Conservation (phyloP, 2,113 vertebrate species). For the Eretmochelys imbricata region DNA sequence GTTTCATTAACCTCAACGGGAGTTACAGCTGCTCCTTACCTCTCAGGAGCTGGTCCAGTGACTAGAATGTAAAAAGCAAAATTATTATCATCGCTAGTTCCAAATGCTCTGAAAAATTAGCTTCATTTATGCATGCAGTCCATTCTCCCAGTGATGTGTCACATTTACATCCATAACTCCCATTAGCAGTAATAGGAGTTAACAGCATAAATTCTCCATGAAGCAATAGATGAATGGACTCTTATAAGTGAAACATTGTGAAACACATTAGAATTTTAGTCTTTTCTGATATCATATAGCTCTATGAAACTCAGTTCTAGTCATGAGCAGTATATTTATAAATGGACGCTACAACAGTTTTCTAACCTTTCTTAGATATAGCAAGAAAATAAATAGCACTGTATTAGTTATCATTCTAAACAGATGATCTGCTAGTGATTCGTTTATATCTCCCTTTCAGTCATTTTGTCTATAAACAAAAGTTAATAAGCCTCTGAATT, state of each 20-base stretch:
- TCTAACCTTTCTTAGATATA: not conserved
- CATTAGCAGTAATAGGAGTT: not conserved
- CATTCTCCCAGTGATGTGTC: conserved; percentile 16
- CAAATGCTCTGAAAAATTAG: not conserved
- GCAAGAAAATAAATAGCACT: not conserved
- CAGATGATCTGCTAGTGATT: not conserved
- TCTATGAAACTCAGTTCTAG: not conserved
- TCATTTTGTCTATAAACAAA: rapidly evolving
- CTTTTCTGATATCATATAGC: not conserved
- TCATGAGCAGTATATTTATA: not conserved
- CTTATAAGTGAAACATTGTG: not conserved
- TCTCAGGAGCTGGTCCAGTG: not conserved
- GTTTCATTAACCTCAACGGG: not conserved
- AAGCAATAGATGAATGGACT: not conserved
- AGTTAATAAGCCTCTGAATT: not conserved
- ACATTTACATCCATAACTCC: conserved; percentile 6
- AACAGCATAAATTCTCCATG: not conserved
- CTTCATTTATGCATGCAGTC: not conserved
- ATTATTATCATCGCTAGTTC: not conserved
- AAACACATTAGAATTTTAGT: conserved; percentile 1
- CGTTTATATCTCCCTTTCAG: not conserved
- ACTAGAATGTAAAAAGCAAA: not conserved
- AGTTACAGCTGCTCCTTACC: not conserved
- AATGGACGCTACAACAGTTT: not conserved
- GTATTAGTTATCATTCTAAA: not conserved